Percentiles rank a stretch among this genome's conserved stretches.
Evolutionary conservation across 2,113 vertebrate genomes (phyloP).

Genomic region (Hemichromis elongatus): DNA sequence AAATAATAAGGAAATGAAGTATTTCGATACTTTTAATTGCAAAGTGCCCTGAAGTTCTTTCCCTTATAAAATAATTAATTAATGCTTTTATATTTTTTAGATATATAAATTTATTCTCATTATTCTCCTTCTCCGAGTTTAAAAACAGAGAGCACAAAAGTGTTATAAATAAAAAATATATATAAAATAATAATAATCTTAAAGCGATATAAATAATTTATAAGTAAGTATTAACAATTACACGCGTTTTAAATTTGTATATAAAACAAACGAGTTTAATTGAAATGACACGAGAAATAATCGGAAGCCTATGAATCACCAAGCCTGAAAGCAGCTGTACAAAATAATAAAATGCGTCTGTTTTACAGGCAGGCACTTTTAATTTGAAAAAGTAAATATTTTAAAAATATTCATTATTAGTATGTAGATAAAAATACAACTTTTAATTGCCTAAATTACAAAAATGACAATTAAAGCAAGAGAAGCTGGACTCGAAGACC

Average conservation of each 20-base stretch:
- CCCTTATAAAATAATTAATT: not conserved
- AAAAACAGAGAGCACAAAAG: not conserved
- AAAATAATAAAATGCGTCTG: not conserved
- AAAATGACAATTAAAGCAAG: not conserved
- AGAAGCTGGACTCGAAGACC: not conserved
- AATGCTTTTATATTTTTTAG: not conserved
- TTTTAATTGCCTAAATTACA: not conserved
- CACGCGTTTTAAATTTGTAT: not conserved
- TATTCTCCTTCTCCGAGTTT: not conserved
- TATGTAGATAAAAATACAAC: not conserved
- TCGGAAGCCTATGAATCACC: constrained; percentile 4
- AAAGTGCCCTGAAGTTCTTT: not conserved
- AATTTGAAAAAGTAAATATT: not conserved
- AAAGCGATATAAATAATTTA: not conserved
- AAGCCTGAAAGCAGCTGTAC: not conserved
- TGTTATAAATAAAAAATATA: not conserved
- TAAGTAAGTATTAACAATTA: not conserved
- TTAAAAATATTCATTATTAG: not conserved
- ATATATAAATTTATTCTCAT: not conserved
- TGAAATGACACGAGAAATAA: not conserved
- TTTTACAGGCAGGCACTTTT: not conserved
- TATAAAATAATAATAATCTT: not conserved
- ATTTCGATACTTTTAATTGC: not conserved
- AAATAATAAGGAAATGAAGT: not conserved
- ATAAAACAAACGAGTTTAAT: not conserved